Evolutionary conservation across 37 sponge, comb jelly and placozoan species (phyloP).

Genomic region (Eunapius fragilis): DNA sequence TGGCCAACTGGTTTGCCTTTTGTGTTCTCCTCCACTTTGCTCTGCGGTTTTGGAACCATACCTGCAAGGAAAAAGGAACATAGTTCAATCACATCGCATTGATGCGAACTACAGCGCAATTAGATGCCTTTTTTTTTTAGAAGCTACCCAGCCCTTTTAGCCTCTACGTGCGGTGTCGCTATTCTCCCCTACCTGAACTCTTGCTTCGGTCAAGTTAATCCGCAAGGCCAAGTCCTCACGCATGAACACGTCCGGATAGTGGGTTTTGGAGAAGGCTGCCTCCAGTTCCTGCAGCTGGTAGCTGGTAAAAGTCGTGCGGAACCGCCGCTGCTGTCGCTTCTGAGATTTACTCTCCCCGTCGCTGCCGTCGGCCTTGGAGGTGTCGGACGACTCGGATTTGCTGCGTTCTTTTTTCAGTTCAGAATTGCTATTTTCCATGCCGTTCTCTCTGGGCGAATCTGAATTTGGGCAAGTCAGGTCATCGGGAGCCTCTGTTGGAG

Average conservation of each 20-base stretch:
- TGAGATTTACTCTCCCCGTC: conserved; percentile 30
- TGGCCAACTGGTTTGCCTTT: conserved; percentile 82
- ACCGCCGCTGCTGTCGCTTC: conserved; percentile 87
- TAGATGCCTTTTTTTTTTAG: not conserved
- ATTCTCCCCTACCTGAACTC: conserved; percentile 84
- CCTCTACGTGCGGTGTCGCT: not conserved
- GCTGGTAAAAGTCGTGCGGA: conserved; percentile 88
- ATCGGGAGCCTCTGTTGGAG: conserved; percentile 55
- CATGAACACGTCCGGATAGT: conserved; percentile 94
- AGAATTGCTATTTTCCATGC: conserved; percentile 15
- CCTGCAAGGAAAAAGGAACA: conserved; percentile 29
- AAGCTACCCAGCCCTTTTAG: not conserved
- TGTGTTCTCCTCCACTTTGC: conserved; percentile 91
- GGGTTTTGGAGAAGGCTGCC: conserved; percentile 84
- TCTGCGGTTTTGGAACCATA: conserved; percentile 88
- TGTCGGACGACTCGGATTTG: conserved; percentile 49
- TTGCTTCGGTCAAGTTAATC: conserved; percentile 89
- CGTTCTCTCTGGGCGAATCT: conserved; percentile 47
- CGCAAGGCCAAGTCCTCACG: conserved; percentile 92
- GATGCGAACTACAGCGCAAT: not conserved
- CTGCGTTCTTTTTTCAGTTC: conserved; percentile 45
- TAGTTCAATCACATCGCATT: not conserved
- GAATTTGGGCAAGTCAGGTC: conserved; percentile 14
- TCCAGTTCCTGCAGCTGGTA: conserved; percentile 92
- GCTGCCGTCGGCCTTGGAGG: conserved; percentile 17